Conservation (phyloP, 2,113 vertebrate species). For the Varanus salvator region DNA sequence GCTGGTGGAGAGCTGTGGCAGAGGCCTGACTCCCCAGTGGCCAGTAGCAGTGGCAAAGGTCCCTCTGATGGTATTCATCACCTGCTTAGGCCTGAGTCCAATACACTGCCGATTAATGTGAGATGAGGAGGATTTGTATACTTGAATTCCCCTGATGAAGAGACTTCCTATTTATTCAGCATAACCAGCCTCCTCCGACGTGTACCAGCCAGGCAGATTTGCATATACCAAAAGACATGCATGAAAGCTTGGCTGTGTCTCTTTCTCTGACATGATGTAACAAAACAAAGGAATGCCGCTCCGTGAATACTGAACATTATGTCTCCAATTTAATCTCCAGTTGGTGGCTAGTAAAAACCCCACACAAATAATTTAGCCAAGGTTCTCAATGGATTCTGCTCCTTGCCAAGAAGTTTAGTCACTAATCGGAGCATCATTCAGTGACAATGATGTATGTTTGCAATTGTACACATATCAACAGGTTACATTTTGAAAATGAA, state of each 20-base stretch:
- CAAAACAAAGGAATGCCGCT: conserved; percentile 18
- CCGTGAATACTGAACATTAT: neutral
- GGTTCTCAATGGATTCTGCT: neutral
- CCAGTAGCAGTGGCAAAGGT: conserved; percentile 8
- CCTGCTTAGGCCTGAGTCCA: neutral
- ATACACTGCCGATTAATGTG: neutral
- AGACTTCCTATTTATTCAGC: neutral
- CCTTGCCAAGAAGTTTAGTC: too few relatives aligned
- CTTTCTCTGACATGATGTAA: conserved; percentile 9
- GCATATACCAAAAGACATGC: conserved; percentile 16
- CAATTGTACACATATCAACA: neutral
- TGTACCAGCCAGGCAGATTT: conserved; percentile 27
- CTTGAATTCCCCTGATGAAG: conserved; percentile 14
- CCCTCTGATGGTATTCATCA: neutral
- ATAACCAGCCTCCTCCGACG: neutral
- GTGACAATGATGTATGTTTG: too few relatives aligned
- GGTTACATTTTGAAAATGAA: too few relatives aligned
- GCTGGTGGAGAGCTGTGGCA: neutral
- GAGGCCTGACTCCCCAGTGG: neutral
- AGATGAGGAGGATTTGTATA: conserved; percentile 27
- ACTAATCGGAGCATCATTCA: neutral
- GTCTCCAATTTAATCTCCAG: conserved; percentile 13
- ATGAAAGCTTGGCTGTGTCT: conserved; percentile 5
- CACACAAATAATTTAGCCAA: neutral
- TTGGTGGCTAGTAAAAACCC: neutral